phyloP scores from a whole-genome alignment of 2,888 invertebrate species.

The Andricus quercusramuli region DNA sequence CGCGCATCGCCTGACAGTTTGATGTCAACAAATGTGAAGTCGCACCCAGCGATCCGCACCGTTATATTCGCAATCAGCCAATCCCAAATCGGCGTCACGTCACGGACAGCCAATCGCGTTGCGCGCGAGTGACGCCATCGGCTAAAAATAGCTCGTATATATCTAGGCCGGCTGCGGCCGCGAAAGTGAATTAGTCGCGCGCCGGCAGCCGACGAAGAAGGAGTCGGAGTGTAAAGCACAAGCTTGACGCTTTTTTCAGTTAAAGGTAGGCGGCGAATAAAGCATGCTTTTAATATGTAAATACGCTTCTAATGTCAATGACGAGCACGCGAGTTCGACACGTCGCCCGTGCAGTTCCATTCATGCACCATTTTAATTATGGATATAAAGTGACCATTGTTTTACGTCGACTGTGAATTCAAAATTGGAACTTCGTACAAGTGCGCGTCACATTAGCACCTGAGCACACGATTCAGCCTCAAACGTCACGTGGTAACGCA shows the following conservation, averaged over 20 bases:
- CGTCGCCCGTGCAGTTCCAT: not conserved
- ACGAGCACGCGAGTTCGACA: constrained; percentile 23
- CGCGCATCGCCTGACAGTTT: constrained; percentile 69
- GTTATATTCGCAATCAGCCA: constrained; percentile 13
- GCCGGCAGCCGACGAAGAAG: constrained; percentile 74
- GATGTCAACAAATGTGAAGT: constrained; percentile 72
- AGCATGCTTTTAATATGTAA: constrained; percentile 4
- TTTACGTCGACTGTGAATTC: not conserved
- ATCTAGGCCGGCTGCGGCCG: constrained; percentile 76
- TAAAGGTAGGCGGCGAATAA: constrained; percentile 22
- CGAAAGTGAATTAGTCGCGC: constrained; percentile 75
- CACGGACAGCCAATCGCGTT: constrained; percentile 67
- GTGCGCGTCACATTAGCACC: constrained; percentile 22
- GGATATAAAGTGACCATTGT: not conserved
- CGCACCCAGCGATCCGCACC: constrained; percentile 47
- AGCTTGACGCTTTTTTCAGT: not conserved
- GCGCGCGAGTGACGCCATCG: constrained; percentile 67
- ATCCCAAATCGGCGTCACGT: constrained; percentile 59
- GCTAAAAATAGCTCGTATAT: constrained; percentile 76
- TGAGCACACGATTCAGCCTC: constrained; percentile 34
- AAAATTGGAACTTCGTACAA: constrained; percentile 18
- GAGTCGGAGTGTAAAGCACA: constrained; percentile 27
- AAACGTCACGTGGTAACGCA: constrained; percentile 48
- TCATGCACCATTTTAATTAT: not conserved
- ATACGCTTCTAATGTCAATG: not conserved